A percentile compares a stretch with the other conserved stretches of the same genome.
phyloP scores from a whole-genome alignment of 2,888 invertebrate species.

The Ecliptopera silaceata region DNA sequence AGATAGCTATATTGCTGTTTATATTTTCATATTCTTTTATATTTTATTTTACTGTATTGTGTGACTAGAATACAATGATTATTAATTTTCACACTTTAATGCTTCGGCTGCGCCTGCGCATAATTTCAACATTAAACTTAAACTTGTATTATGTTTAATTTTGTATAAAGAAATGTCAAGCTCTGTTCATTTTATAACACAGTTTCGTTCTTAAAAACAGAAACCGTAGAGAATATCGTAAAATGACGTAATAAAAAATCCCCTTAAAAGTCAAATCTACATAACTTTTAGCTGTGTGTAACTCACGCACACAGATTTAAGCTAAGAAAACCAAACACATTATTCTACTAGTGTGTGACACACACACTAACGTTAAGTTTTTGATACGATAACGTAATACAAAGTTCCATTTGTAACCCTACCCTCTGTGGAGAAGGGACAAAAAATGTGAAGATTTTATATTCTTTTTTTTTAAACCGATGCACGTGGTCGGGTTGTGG shows the following conservation, averaged over 20 bases:
- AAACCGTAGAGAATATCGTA: conserved; percentile 34
- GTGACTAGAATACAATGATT: conserved; percentile 2
- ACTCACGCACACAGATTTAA: conserved; percentile 47
- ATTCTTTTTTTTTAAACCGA: conserved; percentile 62
- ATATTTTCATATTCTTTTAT: not conserved
- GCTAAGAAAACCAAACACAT: not conserved
- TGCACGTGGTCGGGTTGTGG: conserved; percentile 81
- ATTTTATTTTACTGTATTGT: conserved; percentile 8
- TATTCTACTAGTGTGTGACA: conserved; percentile 5
- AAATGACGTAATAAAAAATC: conserved; percentile 36
- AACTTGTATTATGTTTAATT: too few species aligned
- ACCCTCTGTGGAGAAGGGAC: conserved; percentile 65
- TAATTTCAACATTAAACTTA: conserved; percentile 1
- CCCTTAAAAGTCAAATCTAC: conserved; percentile 47
- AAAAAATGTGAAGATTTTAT: conserved; percentile 69
- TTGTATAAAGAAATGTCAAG: not conserved
- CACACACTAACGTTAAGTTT: conserved; percentile 30
- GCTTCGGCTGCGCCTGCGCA: conserved; percentile 1
- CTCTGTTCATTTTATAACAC: not conserved
- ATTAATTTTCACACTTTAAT: conserved; percentile 1
- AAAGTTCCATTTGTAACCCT: conserved; percentile 78
- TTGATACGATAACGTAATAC: conserved; percentile 60
- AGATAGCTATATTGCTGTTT: not conserved
- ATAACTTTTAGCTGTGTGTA: conserved; percentile 50
- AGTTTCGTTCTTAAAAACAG: conserved; percentile 21